A percentile compares a stretch with the other conserved stretches of the same genome.
phyloP scores from a whole-genome alignment of 2,797 vertebrate species.

The Anas acuta region DNA sequence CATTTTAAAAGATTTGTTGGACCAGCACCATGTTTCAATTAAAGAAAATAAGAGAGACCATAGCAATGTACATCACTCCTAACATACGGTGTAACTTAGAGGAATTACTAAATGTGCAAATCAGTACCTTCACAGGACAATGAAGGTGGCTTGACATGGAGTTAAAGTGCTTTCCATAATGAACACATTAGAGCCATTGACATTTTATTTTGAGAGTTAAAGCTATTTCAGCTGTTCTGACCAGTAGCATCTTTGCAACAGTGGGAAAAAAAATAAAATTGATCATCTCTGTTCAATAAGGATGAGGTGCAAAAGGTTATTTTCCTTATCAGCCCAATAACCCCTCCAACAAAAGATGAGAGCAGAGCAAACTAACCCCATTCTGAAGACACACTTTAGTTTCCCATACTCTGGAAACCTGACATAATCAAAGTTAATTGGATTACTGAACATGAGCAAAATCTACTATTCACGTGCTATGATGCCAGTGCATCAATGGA shows the following conservation, averaged over 20 bases:
- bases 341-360: neutral
- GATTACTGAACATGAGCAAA: neutral
- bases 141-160: neutral
- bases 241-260: neutral
- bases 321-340: neutral
- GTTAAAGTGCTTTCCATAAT: neutral
- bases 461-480: neutral
- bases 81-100: neutral
- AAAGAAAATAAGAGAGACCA: conserved; percentile 1
- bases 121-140: neutral
- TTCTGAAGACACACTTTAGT: neutral
- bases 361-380: neutral
- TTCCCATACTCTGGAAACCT: neutral
- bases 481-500: neutral
- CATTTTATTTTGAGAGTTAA: neutral
- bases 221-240: neutral
- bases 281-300: neutral
- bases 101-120: neutral
- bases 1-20: neutral
- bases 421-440: neutral
- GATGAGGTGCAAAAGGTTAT: neutral
- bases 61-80: neutral
- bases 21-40: neutral
- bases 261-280: neutral
- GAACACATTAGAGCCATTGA: neutral